Evolutionary conservation across 2,797 vertebrate species (phyloP), one percentile per base, ranked within the genome.

Genomic region (Microtus californicus): DNA sequence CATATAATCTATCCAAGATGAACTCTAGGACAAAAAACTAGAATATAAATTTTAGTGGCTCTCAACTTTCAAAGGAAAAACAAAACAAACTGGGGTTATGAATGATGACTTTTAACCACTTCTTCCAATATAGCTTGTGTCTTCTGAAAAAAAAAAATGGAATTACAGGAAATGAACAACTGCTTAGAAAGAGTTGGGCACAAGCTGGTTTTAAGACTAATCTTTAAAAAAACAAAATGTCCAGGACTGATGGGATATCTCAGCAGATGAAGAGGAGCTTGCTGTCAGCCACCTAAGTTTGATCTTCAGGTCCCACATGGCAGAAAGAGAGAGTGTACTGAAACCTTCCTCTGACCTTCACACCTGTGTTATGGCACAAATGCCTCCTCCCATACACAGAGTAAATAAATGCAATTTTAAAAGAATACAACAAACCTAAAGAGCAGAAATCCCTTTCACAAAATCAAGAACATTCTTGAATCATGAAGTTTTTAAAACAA

Each of bases 131-230:
- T 69, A 93, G 91, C 17, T 37, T 79, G n/a, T 77, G 34, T 89
- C 61, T 95, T 96, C 79, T 91, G 43, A 93, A 96, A 43, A 79
- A 43, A n/a, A 79, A 25, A 97, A 96, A 92, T 34, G 37, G 81
- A 25, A 45, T 7, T 59, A 82, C 23, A 11, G 56, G 56, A 90
- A 48, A 95, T 63, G 7, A 92, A 59, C 12, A 82, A 48, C n/a
- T 95, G 27, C 51, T 12, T 12, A 79, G 23, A 90, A 90, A 89
- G 48, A 77, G 5, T 31, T 45, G 27, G 82, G 54, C 93, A 87
- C 4, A 95, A 93, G n/a, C 0, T 85, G 48, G n/a, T 56, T 88
- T 92, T 91, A 65, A 95, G 76, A 63, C 12, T 7, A 89, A 0
- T 83, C 94, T 96, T 80, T 40, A 91, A 92, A 54, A 87, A 67